Base-by-base conservation (phyloP, 2,888 invertebrate genomes). In the Drosophila robusta region DNA sequence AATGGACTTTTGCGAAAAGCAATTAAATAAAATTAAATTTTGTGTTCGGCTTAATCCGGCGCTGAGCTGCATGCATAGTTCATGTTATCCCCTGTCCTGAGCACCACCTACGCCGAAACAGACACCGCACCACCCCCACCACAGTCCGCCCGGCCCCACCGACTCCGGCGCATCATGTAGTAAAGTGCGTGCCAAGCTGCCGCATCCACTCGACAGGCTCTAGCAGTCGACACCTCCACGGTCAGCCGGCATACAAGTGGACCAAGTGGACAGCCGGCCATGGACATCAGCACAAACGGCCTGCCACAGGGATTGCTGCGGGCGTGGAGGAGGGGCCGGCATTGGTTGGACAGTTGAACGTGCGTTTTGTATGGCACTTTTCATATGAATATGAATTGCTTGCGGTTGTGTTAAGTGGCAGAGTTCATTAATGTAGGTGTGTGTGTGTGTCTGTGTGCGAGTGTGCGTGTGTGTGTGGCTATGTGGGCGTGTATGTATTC, bases 11-110 rank as follows among this genome's bases (percentile, higher is more conserved):
- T 87, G 85, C 85, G 67, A 88, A 84, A 85, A 83, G 84, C 88
- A 83, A 88, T 88, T 88, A 88, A 77, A 79, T 83, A 69, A 85
- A 85, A 85, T 85, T 88, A 86, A 88, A 85, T 85, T 88, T 86
- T 70, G 81, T 86, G 64, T 78, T 73, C 60, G 58, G 75, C 80
- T 88, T 85, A 85, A 83, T 85, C 88, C 86, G 68, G 63, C 66
- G 68, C 65, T 86, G 83, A 88, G 84, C 83, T 78, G 84, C 83
- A 78, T 76, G 84, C 86, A 88, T 83, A 86, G 73, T 86, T 82
- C 87, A 81, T 85, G 87, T 87, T 87, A 81, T 85, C 79, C 85
- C 58, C 50, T 55, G 78, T 65, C 57, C 29, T 29, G 68, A 45
- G 71, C 54, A 60, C 60, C 47, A 56, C 41, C 50, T 51, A 7